These are phyloP conservation scores for Ophion slaviceki DNA, from an alignment of 2,888 invertebrate genomes.

Conservation along the genomic window DNA sequence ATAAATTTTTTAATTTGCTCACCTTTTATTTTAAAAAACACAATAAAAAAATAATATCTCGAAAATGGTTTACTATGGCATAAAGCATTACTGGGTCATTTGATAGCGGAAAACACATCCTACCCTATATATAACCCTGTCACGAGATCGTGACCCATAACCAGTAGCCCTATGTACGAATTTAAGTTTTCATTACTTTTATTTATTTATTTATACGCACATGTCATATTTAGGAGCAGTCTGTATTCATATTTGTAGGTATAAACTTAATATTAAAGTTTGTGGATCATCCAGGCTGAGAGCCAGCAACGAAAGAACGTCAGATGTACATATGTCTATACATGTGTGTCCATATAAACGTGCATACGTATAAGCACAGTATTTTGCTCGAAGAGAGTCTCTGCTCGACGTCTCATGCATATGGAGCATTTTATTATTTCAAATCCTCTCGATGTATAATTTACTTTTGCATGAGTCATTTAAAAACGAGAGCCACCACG, in stretches of 20 bases:
- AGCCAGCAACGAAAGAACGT: slow-evolving; percentile 49
- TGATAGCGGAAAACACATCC: no score
- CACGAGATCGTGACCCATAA: no score
- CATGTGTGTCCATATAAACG: background rate
- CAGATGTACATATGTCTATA: slow-evolving; percentile 2
- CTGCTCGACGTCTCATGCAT: slow-evolving; percentile 85
- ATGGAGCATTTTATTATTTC: slow-evolving; percentile 88
- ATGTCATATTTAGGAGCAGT: background rate
- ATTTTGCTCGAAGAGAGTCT: slow-evolving; percentile 51
- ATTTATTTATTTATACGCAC: background rate
- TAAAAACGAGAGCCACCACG: slow-evolving; percentile 80
- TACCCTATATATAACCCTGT: no score
- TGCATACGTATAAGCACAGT: slow-evolving; percentile 10
- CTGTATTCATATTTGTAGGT: background rate
- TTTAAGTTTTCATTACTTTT: background rate
- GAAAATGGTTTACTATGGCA: no score
- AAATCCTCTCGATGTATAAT: slow-evolving; percentile 88
- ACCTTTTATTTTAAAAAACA: no score
- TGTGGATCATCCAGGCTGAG: slow-evolving; percentile 42
- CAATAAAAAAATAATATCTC: no score
- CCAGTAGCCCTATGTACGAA: no score
- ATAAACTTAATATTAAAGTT: background rate
- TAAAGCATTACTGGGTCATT: no score
- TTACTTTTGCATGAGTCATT: slow-evolving; percentile 88
- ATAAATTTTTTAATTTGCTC: no score